A percentile compares a stretch with the other conserved stretches of the same genome.
Conservation (phyloP, 2,888 invertebrate species). For the Hoplodrina blanda region DNA sequence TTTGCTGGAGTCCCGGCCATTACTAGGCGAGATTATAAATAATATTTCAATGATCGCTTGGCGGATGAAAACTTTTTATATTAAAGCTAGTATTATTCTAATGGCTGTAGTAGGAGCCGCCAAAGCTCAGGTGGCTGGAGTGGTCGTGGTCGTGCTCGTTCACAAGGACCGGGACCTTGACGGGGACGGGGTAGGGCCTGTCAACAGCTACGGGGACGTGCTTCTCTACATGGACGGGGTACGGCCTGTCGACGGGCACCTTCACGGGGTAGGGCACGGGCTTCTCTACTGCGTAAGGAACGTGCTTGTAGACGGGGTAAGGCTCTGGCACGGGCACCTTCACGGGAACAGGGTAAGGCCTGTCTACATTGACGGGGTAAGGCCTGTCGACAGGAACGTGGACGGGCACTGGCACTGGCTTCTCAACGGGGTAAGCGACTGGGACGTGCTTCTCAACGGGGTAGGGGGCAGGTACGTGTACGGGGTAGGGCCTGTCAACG, state of each 20-base stretch:
- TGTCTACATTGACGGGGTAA: conserved; percentile 90
- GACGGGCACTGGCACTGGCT: conserved; percentile 91
- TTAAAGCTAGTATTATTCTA: conserved; percentile 78
- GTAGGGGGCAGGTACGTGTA: conserved; percentile 92
- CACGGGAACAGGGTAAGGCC: conserved; percentile 88
- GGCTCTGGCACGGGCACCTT: conserved; percentile 91
- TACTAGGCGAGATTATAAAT: conserved; percentile 82
- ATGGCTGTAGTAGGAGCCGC: conserved; percentile 82
- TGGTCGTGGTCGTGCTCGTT: conserved; percentile 68
- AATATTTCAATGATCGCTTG: conserved; percentile 74
- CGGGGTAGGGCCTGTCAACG: conserved; percentile 93
- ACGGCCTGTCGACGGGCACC: conserved; percentile 92
- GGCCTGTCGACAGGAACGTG: conserved; percentile 92
- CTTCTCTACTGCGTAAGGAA: conserved; percentile 91
- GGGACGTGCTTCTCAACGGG: conserved; percentile 92
- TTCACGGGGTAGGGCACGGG: conserved; percentile 92
- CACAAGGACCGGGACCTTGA: conserved; percentile 87
- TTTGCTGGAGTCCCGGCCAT: conserved; percentile 88
- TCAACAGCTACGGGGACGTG: conserved; percentile 88
- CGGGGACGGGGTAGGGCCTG: conserved; percentile 90
- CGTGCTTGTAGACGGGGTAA: conserved; percentile 92
- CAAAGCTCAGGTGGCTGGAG: conserved; percentile 71
- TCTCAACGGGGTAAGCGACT: conserved; percentile 92
- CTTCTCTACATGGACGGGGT: conserved; percentile 90
- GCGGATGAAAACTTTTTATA: conserved; percentile 74